A percentile compares a stretch with the other conserved stretches of the same genome.
phyloP scores from a whole-genome alignment of 2,113 vertebrate genomes.

The Pitta sordida region DNA sequence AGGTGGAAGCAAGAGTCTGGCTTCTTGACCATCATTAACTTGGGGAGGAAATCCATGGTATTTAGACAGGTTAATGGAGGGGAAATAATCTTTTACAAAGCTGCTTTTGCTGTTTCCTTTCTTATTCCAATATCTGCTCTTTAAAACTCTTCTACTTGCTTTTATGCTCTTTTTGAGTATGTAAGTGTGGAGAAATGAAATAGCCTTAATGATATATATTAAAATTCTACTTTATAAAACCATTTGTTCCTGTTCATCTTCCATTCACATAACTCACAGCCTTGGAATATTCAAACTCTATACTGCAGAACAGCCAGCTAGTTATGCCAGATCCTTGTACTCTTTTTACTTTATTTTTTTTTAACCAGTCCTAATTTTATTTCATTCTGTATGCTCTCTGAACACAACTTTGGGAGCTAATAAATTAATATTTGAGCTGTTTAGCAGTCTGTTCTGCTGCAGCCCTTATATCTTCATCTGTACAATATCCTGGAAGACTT shows the following conservation, averaged over 20 bases:
- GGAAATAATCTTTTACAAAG: not conserved
- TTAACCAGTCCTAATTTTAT: conserved; percentile 17
- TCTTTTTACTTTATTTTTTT: not conserved
- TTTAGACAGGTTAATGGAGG: not conserved
- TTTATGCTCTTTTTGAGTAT: not conserved
- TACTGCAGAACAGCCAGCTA: conserved; percentile 30
- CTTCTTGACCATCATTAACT: not conserved
- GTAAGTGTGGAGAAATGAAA: not conserved
- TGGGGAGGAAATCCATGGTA: not conserved
- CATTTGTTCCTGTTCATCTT: conserved; percentile 42
- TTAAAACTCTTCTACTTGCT: not conserved
- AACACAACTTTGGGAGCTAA: conserved; percentile 47
- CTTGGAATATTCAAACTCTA: conserved; percentile 34
- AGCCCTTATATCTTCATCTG: conserved; percentile 44
- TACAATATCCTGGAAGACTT: conserved; percentile 55
- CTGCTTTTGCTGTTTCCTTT: not conserved
- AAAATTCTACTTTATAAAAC: conserved; percentile 42
- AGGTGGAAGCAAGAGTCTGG: not conserved
- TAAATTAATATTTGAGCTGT: conserved; percentile 67
- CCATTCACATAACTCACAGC: not conserved
- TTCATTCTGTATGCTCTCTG: conserved; percentile 35
- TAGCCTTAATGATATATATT: conserved; percentile 4
- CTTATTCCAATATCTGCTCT: not conserved
- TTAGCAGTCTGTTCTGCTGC: conserved; percentile 43
- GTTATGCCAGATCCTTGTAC: conserved; percentile 7